Evolutionary conservation across 2,113 vertebrate genomes (phyloP).

Genomic region (Chauna torquata): DNA sequence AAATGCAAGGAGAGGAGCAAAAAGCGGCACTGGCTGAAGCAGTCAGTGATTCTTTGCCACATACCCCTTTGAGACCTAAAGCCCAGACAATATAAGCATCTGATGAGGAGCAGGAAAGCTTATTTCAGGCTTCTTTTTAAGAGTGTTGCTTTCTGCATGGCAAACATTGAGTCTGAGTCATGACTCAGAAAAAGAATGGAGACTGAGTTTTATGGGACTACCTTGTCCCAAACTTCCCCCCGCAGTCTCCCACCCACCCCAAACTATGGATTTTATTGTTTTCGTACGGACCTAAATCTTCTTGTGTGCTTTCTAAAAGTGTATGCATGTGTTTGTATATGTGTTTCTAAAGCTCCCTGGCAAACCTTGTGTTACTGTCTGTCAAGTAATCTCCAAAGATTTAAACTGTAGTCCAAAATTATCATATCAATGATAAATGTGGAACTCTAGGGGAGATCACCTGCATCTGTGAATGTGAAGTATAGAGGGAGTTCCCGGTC

Average conservation of each 20-base stretch:
- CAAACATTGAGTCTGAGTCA: accelerated
- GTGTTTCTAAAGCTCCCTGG: not conserved
- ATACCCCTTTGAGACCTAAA: not conserved
- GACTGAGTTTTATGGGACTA: not conserved
- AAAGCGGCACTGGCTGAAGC: not conserved
- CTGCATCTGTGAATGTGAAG: not conserved
- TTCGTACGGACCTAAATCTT: not conserved
- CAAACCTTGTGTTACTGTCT: not conserved
- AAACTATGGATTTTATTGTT: not conserved
- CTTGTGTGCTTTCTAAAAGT: not conserved
- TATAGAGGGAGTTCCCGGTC: not conserved
- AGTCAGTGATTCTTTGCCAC: not conserved
- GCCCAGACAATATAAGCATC: not conserved
- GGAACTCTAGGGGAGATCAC: not conserved
- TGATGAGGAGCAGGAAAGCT: not conserved
- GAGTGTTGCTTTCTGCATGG: accelerated
- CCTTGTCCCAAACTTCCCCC: not conserved
- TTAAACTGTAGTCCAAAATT: not conserved
- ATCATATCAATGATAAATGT: not conserved
- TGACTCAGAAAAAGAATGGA: not conserved
- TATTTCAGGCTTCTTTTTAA: not conserved
- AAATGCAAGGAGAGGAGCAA: not conserved
- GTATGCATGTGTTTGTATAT: accelerated
- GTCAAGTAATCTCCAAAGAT: not conserved
- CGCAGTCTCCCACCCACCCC: accelerated